Evolutionary conservation across 2,888 invertebrate genomes (phyloP).

Genomic region (Temnothorax rugatulus): DNA sequence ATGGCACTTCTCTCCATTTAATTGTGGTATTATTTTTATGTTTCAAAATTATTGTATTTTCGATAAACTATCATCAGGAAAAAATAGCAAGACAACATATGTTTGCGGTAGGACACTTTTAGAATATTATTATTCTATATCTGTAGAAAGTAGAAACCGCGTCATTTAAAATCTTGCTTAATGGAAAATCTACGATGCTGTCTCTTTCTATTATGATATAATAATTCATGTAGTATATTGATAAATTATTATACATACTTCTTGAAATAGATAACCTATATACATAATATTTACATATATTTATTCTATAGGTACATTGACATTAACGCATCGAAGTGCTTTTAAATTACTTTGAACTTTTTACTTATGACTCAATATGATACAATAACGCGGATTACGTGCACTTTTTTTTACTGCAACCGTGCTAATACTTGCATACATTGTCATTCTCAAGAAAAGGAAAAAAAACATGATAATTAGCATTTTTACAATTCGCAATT

Average conservation of each 20-base stretch:
- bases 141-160: neutral
- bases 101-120: neutral
- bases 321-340: neutral
- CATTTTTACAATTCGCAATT: neutral
- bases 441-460: neutral
- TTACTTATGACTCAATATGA: neutral
- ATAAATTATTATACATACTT: neutral
- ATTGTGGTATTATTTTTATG: neutral
- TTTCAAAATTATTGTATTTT: constrained; percentile 14
- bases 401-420: neutral
- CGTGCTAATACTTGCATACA: neutral
- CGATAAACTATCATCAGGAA: neutral
- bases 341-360: neutral
- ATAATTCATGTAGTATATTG: neutral
- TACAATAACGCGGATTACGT: neutral
- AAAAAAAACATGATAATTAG: neutral
- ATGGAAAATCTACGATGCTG: neutral
- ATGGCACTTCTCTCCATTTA: neutral
- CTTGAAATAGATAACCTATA: neutral
- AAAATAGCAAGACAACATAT: neutral
- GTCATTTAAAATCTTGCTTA: neutral
- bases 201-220: neutral
- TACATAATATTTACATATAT: neutral
- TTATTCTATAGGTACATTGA: neutral
- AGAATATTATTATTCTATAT: neutral